Evolutionary conservation across 2,888 invertebrate species (phyloP).

Genomic region (Tetrapedia diversipes): DNA sequence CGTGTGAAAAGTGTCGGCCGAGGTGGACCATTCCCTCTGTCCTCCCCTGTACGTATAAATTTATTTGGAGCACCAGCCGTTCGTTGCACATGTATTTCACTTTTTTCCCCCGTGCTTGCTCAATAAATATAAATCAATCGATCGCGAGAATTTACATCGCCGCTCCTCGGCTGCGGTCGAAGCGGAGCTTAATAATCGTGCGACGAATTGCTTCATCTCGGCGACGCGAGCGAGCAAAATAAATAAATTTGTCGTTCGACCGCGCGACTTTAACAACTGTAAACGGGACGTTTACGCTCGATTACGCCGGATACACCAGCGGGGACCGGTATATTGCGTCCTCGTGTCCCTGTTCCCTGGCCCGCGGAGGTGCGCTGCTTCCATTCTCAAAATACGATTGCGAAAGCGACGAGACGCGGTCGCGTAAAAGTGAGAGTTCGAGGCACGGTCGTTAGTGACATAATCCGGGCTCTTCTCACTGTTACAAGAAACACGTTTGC

Average conservation of each 20-base stretch:
- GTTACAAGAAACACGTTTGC: conserved; percentile 6
- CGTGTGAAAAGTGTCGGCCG: too few relatives aligned
- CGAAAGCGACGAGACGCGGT: conserved; percentile 41
- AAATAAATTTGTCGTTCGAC: conserved; percentile 23
- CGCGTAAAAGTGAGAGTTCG: conserved; percentile 52
- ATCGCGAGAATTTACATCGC: conserved; percentile 5
- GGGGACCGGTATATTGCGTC: neutral
- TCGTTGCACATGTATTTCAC: conserved; percentile 2
- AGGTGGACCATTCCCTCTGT: too few relatives aligned
- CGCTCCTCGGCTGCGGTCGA: neutral
- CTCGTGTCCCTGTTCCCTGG: neutral
- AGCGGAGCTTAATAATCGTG: conserved; percentile 16
- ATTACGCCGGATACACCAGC: neutral
- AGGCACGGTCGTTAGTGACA: conserved; percentile 35
- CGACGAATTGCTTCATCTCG: conserved; percentile 14
- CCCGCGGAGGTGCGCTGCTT: too few relatives aligned
- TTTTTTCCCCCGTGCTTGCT: neutral
- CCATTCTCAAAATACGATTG: conserved; percentile 31
- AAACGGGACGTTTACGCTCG: conserved; percentile 3
- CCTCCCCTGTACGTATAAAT: too few relatives aligned
- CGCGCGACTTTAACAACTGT: conserved; percentile 2
- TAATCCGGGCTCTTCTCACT: conserved; percentile 40
- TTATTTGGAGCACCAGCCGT: conserved; percentile 17
- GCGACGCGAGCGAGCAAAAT: neutral
- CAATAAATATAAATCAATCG: conserved; percentile 22